Percentiles rank a stretch among this genome's conserved stretches.
These are phyloP conservation scores for Hanleya hanleyi DNA, from an alignment of 2,888 invertebrate genomes.

Conservation along the genomic window DNA sequence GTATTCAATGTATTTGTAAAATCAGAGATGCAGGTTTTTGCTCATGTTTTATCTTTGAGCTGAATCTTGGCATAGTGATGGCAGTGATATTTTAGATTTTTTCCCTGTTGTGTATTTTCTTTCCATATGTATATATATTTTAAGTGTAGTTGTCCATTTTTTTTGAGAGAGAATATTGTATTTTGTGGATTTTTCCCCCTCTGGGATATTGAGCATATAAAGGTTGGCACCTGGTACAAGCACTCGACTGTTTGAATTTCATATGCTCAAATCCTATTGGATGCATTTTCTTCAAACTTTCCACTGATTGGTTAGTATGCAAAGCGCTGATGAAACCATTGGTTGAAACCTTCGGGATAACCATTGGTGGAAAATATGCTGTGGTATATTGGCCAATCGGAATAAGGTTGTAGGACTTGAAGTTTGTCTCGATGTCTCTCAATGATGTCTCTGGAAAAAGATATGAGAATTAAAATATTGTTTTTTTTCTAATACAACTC, in stretches of 20 bases:
- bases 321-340: background rate
- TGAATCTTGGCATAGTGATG: no score
- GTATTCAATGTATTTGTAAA: no score
- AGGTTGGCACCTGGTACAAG: background rate
- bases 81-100: no score
- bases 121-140: no score
- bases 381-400: background rate
- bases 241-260: background rate
- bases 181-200: background rate
- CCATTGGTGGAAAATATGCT: background rate
- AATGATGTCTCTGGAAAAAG: no score
- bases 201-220: background rate
- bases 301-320: background rate
- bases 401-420: no score
- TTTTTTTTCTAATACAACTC: no score
- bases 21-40: no score
- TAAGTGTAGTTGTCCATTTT: no score
- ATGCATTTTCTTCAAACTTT: background rate
- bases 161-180: background rate
- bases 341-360: background rate
- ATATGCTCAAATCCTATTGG: slow-evolving; percentile 7
- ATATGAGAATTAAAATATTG: no score
- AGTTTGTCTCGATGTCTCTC: no score
- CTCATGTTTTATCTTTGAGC: no score
- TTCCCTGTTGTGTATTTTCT: background rate